Evolutionary conservation across 2,888 invertebrate species (phyloP).

Genomic region (Agriotes lineatus): DNA sequence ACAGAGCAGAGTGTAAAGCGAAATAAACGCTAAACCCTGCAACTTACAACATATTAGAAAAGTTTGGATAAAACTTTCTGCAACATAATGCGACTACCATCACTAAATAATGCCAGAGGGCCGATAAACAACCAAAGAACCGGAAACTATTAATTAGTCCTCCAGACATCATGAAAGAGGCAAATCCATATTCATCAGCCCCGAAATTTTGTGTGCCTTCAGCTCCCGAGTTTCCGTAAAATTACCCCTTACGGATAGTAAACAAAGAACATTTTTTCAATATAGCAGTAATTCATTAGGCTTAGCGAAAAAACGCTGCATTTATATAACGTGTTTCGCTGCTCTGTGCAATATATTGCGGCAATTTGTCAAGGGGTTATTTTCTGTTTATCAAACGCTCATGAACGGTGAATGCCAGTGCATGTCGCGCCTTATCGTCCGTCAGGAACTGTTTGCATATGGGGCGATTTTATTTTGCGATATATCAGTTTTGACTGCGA

Average conservation of each 20-base stretch:
- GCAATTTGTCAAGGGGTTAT: conserved; percentile 23
- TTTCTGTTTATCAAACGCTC: conserved; percentile 25
- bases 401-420: conserved; percentile 5
- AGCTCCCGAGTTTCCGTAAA: neutral
- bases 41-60: neutral
- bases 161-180: neutral
- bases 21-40: too few relatives aligned
- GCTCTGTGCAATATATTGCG: conserved; percentile 21
- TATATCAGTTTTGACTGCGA: neutral
- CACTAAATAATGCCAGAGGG: neutral
- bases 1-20: too few relatives aligned
- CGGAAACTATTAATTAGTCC: conserved; percentile 1
- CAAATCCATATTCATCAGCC: conserved; percentile 3
- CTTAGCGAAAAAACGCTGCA: conserved; percentile 18
- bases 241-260: conserved; percentile 7
- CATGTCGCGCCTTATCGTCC: conserved; percentile 2
- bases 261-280: conserved; percentile 15
- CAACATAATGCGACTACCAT: too few relatives aligned
- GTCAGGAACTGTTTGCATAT: conserved; percentile 3
- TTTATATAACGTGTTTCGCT: conserved; percentile 21
- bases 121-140: conserved; percentile 4
- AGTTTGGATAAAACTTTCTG: too few relatives aligned
- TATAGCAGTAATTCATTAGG: conserved; percentile 20
- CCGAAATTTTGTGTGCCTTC: neutral
- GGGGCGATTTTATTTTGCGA: conserved; percentile 3